phyloP scores from a whole-genome alignment of 2,888 invertebrate species.

The Dicranocentrus wangi region DNA sequence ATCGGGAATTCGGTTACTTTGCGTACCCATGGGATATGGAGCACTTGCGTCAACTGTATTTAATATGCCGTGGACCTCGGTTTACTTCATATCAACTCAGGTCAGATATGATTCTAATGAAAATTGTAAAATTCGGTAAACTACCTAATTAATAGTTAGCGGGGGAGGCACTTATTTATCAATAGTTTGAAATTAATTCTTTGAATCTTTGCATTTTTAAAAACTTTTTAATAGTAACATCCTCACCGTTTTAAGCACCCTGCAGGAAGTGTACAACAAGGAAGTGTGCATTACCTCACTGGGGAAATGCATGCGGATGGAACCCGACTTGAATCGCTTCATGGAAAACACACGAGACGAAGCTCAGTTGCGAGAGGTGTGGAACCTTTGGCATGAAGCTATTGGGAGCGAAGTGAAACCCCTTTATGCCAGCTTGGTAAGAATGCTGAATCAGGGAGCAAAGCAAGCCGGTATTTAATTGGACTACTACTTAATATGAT shows the following conservation, averaged over 20 bases:
- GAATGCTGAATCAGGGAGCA: slow-evolving; percentile 80
- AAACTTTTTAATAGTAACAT: slow-evolving; percentile 76
- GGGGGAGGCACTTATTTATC: too few relatives aligned
- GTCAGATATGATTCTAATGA: slow-evolving; percentile 76
- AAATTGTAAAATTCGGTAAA: too few relatives aligned
- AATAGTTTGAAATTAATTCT: too few relatives aligned
- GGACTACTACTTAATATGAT: not conserved
- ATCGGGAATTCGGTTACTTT: slow-evolving; percentile 21
- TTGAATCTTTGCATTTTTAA: too few relatives aligned
- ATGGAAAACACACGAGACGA: slow-evolving; percentile 76
- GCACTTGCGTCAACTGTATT: slow-evolving; percentile 77
- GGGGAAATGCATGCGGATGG: slow-evolving; percentile 78
- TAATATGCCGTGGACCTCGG: slow-evolving; percentile 81
- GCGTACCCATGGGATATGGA: slow-evolving; percentile 36
- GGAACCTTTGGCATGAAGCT: slow-evolving; percentile 82
- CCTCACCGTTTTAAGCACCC: slow-evolving; percentile 76
- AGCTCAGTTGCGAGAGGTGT: slow-evolving; percentile 79
- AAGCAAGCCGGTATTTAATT: slow-evolving; percentile 78
- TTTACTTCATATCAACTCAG: slow-evolving; percentile 78
- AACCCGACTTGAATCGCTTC: slow-evolving; percentile 80
- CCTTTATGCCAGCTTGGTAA: slow-evolving; percentile 78
- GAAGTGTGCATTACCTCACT: slow-evolving; percentile 77
- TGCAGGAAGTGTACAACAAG: slow-evolving; percentile 80
- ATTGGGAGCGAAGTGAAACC: slow-evolving; percentile 79
- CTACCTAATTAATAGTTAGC: too few relatives aligned